Evolutionary conservation across 1,140 invertebrate genomes (phyloP).

Genomic region (Protaetia brevitarsis): DNA sequence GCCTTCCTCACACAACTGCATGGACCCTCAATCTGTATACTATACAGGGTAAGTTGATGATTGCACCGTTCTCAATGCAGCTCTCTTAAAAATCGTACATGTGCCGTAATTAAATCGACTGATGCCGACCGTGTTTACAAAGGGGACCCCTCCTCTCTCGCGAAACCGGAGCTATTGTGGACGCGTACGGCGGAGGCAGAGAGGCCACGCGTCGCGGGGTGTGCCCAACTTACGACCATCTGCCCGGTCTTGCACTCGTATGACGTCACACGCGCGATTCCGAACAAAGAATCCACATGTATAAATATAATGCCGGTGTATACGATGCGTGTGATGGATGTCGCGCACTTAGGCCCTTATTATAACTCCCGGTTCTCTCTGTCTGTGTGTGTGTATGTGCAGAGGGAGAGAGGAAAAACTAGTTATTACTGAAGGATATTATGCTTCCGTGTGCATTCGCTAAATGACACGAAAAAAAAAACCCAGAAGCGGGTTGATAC

Average conservation of each 20-base stretch:
- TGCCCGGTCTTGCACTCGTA: neutral
- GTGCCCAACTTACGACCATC: slow-evolving; percentile 1
- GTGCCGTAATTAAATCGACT: slow-evolving; percentile 8
- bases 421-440: too few relatives aligned
- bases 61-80: neutral
- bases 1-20: too few relatives aligned
- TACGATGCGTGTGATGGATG: neutral
- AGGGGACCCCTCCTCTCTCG: neutral
- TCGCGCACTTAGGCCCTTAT: neutral
- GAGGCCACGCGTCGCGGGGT: neutral
- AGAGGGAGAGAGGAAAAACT: neutral
- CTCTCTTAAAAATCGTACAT: slow-evolving; percentile 8
- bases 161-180: slow-evolving; percentile 4
- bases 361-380: too few relatives aligned
- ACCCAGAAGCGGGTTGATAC: too few relatives aligned
- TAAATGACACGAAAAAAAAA: too few relatives aligned
- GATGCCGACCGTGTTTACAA: slow-evolving; percentile 5
- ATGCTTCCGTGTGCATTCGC: neutral
- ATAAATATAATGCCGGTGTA: neutral
- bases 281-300: neutral
- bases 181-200: too few relatives aligned
- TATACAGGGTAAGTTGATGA: neutral
- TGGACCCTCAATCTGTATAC: too few relatives aligned
- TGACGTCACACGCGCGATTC: neutral
- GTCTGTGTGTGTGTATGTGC: neutral